phyloP scores from a whole-genome alignment of 2,888 invertebrate species.

The Pegoplata infirma region DNA sequence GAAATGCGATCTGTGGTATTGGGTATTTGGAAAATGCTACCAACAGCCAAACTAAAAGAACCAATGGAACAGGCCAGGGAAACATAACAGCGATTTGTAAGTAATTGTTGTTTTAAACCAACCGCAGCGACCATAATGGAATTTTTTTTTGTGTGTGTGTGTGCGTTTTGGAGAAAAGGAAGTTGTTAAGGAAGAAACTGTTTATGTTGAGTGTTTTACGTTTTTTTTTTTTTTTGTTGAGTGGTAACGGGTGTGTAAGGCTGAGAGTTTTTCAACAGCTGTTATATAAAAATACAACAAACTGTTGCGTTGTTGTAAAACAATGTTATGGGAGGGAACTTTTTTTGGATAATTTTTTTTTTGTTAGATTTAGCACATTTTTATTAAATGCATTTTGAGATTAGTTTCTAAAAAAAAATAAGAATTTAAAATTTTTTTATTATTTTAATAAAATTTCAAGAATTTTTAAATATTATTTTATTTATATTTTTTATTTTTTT shows the following conservation, averaged over 20 bases:
- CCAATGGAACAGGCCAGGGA: conserved; percentile 77
- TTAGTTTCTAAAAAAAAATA: background rate
- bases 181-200: conserved; percentile 8
- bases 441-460: background rate
- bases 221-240: background rate
- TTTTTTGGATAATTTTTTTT: background rate
- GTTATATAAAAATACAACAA: conserved; percentile 5
- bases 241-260: background rate
- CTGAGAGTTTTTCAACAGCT: background rate
- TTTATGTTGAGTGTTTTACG: background rate
- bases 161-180: background rate
- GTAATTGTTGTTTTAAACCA: conserved; percentile 65
- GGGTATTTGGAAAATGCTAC: conserved; percentile 76
- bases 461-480: background rate
- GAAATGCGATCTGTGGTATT: conserved; percentile 81
- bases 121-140: conserved; percentile 51
- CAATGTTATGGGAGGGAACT: background rate
- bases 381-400: background rate
- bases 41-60: conserved; percentile 76
- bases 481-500: background rate
- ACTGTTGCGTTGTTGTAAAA: conserved; percentile 1
- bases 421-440: background rate
- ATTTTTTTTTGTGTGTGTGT: background rate
- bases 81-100: conserved; percentile 73
- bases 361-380: conserved; percentile 6